Evolutionary conservation across 2,888 invertebrate genomes (phyloP), one percentile per base, ranked within the genome.

Genomic region (Stegana nigrithorax): DNA sequence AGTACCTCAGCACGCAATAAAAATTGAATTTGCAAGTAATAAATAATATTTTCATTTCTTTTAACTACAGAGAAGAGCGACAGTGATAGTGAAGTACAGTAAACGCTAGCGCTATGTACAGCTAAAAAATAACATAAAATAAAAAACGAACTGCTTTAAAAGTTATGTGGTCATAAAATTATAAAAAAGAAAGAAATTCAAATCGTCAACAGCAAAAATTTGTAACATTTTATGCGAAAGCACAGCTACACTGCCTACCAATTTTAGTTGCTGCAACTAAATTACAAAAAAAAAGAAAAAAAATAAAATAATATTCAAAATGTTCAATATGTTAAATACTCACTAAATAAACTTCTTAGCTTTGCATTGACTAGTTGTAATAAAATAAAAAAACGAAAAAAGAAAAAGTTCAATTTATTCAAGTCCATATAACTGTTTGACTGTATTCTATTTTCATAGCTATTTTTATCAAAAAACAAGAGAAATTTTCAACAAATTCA

Each of bases 41-140:
- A 62, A 64, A 59, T 56, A 6, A 4, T 62, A 59, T 64, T 65
- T 62, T 61, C 51, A 55, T 59, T 14, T 45, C 59, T 64, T 60
- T 62, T 60, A 73, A 72, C 91, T 90, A 69, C 90, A 95, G 94
- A 95, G 89, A 94, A 94, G 89, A 94, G 94, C 88, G 94, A 95
- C 90, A 95, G 93, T 88, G 94, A 95, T 89, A 95, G 94, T 87
- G 94, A 95, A 89, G 94, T 94, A 88, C 94, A 94, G 89, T 94
- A 91, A 90, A 69, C 50, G 66, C 57, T 42, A 59, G 19, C 51
- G 42, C 53, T 59, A 39, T 57, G 67, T 50, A 47, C 29, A 64
- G 39, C 21, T 10, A 50, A 62, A 58, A 50, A 17, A 23, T 23
- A 55, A 51, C 7, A 42, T 63, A 63, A 29, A 58, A 36, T 39